A percentile compares a stretch with the other conserved stretches of the same genome.
Evolutionary conservation across 1,140 invertebrate species (phyloP).

Genomic region (Eciton burchellii): DNA sequence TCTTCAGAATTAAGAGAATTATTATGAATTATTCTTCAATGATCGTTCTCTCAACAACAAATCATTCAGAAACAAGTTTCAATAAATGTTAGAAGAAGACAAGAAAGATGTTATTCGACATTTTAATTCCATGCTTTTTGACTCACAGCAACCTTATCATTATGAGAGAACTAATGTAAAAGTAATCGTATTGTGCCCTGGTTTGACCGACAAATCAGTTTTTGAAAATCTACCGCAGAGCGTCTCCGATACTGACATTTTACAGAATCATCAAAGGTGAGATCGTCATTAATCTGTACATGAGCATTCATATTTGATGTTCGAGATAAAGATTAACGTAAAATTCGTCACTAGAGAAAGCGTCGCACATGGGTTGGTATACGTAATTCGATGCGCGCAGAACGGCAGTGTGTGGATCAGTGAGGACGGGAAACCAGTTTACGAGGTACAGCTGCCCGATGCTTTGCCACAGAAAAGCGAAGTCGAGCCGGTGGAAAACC

Average conservation of each 20-base stretch:
- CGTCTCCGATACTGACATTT: conserved; percentile 49
- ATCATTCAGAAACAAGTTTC: neutral
- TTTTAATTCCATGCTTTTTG: conserved; percentile 28
- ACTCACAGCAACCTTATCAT: conserved; percentile 81
- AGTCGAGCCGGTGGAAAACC: neutral
- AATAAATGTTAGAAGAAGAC: neutral
- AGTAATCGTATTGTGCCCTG: conserved; percentile 84
- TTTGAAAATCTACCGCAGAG: conserved; percentile 66
- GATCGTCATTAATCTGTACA: neutral
- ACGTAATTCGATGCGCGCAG: conserved; percentile 84
- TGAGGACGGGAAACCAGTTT: conserved; percentile 85
- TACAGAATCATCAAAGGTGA: conserved; percentile 69
- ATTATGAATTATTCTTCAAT: conserved; percentile 15
- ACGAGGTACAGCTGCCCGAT: conserved; percentile 84
- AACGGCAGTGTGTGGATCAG: conserved; percentile 86
- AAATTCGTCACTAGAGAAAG: conserved; percentile 78
- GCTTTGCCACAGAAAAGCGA: conserved; percentile 65
- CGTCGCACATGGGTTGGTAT: conserved; percentile 84
- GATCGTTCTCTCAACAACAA: neutral
- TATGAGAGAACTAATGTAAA: conserved; percentile 83
- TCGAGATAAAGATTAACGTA: neutral
- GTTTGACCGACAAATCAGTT: conserved; percentile 77
- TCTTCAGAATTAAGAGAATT: too few species aligned
- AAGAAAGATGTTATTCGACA: neutral
- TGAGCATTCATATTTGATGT: neutral